These are phyloP conservation scores for Podocnemis expansa DNA, from an alignment of 2,113 vertebrate species.

Conservation along the genomic window DNA sequence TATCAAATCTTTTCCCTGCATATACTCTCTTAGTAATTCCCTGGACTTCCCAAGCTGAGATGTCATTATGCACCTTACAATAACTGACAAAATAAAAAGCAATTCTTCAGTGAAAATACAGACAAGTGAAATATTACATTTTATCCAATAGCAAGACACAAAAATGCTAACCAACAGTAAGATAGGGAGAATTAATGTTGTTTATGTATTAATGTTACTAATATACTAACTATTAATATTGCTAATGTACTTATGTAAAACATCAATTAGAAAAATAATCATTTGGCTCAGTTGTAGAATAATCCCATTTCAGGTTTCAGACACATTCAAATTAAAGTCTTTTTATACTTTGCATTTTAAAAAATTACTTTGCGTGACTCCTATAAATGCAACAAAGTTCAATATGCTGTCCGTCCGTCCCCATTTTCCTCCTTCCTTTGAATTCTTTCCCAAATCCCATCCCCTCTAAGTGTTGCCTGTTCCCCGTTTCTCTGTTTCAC, in stretches of 20 bases:
- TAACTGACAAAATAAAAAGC: background rate
- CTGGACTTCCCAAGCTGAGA: background rate
- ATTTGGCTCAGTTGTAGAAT: background rate
- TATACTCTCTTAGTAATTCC: background rate
- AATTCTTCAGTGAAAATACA: background rate
- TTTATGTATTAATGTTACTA: too few species aligned
- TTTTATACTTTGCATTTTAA: slow-evolving; percentile 1
- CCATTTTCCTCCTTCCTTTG: too few species aligned
- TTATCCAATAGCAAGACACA: background rate
- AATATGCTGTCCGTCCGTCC: too few species aligned
- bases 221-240: too few species aligned
- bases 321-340: background rate
- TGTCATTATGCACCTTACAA: background rate
- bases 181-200: background rate
- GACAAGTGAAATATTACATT: background rate
- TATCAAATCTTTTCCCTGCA: background rate
- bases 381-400: background rate
- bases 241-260: too few species aligned
- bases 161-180: background rate
- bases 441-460: too few species aligned
- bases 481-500: too few species aligned
- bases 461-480: too few species aligned
- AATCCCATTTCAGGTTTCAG: background rate
- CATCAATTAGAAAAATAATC: background rate
- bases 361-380: background rate